Evolutionary conservation across 2,888 invertebrate genomes (phyloP).

Genomic region (Drosophila stalkeri): DNA sequence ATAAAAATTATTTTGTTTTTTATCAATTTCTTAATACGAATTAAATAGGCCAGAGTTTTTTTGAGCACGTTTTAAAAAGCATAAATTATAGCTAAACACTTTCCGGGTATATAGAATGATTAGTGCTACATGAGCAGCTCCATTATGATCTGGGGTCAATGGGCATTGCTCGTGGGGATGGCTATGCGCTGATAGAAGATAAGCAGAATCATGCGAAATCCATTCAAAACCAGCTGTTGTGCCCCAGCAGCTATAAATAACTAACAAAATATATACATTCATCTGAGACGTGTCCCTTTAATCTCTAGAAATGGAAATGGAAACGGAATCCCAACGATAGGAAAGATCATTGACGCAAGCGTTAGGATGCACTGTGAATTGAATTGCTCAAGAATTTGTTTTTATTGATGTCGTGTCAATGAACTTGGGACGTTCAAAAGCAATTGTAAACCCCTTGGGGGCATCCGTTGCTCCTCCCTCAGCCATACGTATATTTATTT

Average conservation of each 20-base stretch:
- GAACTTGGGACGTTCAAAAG: slow-evolving; percentile 49
- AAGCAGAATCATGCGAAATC: slow-evolving; percentile 32
- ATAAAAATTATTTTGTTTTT: neutral
- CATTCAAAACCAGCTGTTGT: slow-evolving; percentile 28
- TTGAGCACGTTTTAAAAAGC: neutral
- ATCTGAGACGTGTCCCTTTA: slow-evolving; percentile 34
- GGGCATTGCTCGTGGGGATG: slow-evolving; percentile 24
- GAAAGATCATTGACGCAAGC: slow-evolving; percentile 65
- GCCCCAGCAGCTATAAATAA: slow-evolving; percentile 1
- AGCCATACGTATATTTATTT: neutral
- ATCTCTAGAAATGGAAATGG: slow-evolving; percentile 32
- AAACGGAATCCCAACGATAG: slow-evolving; percentile 27
- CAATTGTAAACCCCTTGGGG: slow-evolving; percentile 35
- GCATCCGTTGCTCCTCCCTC: slow-evolving; percentile 9
- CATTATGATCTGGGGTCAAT: neutral
- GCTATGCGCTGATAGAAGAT: slow-evolving; percentile 25
- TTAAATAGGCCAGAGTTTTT: neutral
- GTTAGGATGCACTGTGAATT: neutral
- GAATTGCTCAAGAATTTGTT: slow-evolving; percentile 7
- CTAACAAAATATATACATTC: neutral
- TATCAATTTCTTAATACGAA: neutral
- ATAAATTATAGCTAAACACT: neutral
- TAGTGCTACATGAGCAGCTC: neutral
- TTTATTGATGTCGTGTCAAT: slow-evolving; percentile 53
- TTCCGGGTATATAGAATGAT: slow-evolving; percentile 38